Conservation (phyloP, 2,113 vertebrate species). For the Tympanuchus pallidicinctus region DNA sequence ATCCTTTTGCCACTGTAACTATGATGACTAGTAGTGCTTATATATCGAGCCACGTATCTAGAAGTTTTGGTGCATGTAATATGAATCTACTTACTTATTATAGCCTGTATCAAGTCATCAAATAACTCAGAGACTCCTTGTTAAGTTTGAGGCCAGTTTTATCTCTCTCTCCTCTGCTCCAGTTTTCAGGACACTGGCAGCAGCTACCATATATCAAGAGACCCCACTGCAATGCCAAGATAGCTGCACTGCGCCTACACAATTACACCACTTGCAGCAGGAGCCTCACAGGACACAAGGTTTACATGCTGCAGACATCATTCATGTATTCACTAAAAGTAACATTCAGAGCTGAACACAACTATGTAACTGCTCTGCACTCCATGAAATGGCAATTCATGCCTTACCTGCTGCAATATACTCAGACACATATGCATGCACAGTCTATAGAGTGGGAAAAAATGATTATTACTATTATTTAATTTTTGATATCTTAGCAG, state of each 20-base stretch:
- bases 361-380: background rate
- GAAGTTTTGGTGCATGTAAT: background rate
- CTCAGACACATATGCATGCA: background rate
- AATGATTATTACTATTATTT: background rate
- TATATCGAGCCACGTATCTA: background rate
- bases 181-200: background rate
- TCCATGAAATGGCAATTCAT: fast-evolving
- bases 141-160: background rate
- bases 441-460: background rate
- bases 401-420: background rate
- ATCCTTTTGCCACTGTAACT: background rate
- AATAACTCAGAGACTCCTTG: background rate
- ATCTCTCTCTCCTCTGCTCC: background rate
- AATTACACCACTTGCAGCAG: background rate
- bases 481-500: background rate
- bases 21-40: background rate
- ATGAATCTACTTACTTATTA: background rate
- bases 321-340: background rate
- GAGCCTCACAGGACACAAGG: background rate
- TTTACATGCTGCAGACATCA: background rate
- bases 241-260: background rate
- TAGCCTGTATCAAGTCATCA: background rate
- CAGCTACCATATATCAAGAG: background rate
- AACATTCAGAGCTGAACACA: background rate
- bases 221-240: background rate